A percentile compares a stretch with the other conserved stretches of the same genome.
Evolutionary conservation across 2,113 vertebrate genomes (phyloP).

Genomic region (Synodontis membranacea): DNA sequence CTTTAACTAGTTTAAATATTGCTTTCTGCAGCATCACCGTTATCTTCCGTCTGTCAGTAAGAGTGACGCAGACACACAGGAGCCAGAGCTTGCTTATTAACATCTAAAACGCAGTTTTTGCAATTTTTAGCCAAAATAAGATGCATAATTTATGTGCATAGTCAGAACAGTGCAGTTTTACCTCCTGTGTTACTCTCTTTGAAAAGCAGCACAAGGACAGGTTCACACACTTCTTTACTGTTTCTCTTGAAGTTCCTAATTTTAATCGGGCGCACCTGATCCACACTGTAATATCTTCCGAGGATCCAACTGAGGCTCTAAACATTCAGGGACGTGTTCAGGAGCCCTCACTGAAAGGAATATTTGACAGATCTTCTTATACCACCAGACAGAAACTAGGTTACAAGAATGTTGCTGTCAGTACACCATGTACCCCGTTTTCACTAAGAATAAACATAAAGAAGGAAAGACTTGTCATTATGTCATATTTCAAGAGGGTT

Average conservation of each 20-base stretch:
- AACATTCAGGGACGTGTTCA: neutral
- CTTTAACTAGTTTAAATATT: neutral
- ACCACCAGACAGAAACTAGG: conserved; percentile 7
- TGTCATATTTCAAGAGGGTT: conserved; percentile 47
- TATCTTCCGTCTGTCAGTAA: neutral
- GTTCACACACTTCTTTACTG: neutral
- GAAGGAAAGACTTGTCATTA: conserved; percentile 47
- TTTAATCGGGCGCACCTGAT: neutral
- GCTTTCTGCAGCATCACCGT: neutral
- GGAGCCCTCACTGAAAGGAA: neutral
- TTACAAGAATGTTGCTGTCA: conserved; percentile 35
- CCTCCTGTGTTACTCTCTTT: neutral
- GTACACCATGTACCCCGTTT: conserved; percentile 35
- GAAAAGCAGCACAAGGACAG: neutral
- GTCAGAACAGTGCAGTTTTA: conserved; percentile 23
- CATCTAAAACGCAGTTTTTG: conserved; percentile 22
- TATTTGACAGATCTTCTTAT: conserved; percentile 8
- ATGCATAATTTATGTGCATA: conserved; percentile 44
- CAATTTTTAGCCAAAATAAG: conserved; percentile 42
- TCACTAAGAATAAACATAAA: conserved; percentile 35
- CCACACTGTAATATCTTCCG: neutral
- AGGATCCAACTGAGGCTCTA: neutral
- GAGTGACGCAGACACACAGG: neutral
- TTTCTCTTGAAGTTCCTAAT: neutral
- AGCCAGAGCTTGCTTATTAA: neutral